Evolutionary conservation across 2,797 vertebrate genomes (phyloP).

Genomic region (Cyprinodon diabolis): DNA sequence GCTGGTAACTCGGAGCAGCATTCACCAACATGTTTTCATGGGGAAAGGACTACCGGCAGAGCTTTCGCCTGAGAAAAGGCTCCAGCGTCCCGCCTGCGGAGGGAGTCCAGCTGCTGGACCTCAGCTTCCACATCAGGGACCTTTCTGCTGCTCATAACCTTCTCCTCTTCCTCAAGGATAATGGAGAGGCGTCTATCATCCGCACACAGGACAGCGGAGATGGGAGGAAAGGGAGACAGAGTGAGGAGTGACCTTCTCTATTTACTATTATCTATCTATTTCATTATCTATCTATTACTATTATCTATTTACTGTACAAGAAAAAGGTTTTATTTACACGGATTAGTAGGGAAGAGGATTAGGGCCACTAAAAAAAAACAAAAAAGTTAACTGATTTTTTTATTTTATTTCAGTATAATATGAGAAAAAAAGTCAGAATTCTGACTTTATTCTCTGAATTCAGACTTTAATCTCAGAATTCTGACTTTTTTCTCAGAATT

Average conservation of each 20-base stretch:
- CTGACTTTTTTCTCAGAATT: no score
- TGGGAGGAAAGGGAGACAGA: slow-evolving; percentile 40
- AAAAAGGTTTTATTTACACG: background rate
- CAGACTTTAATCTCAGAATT: no score
- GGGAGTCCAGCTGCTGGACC: background rate
- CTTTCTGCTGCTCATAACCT: slow-evolving; percentile 28
- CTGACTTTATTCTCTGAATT: no score
- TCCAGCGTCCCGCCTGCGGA: background rate
- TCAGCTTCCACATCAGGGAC: slow-evolving; percentile 3
- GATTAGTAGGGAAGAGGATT: no score
- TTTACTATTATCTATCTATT: no score
- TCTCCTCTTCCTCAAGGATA: slow-evolving; percentile 36
- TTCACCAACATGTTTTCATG: slow-evolving; percentile 41
- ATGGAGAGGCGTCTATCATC: slow-evolving; percentile 25
- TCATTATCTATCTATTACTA: no score
- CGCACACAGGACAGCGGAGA: background rate
- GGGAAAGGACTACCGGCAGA: slow-evolving; percentile 50
- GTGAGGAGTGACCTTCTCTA: slow-evolving; percentile 24
- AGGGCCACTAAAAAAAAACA: no score
- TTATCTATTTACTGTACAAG: no score
- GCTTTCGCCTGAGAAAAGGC: slow-evolving; percentile 22
- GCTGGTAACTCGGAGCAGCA: background rate
- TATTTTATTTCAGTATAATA: no score
- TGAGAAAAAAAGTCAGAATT: no score
- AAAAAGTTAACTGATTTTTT: no score